Evolutionary conservation across 2,113 vertebrate species (phyloP).

Genomic region (Lucifuga dentata): DNA sequence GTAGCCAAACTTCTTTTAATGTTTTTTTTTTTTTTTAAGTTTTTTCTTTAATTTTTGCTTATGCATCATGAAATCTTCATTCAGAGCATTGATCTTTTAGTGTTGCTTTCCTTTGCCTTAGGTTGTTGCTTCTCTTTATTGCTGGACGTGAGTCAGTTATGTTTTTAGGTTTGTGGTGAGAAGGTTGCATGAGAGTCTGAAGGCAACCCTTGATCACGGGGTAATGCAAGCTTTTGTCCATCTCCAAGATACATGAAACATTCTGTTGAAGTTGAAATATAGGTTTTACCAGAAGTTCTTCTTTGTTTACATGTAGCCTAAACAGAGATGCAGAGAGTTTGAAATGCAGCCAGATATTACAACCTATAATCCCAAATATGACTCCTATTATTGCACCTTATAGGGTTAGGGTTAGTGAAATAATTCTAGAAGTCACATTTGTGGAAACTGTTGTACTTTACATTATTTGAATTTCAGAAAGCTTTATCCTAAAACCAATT

Average conservation of each 20-base stretch:
- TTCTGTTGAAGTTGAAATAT: slow-evolving; percentile 11
- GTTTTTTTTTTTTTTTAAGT: background rate
- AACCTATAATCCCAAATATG: slow-evolving; percentile 38
- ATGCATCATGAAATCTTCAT: slow-evolving; percentile 35
- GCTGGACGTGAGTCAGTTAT: background rate
- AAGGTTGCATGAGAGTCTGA: slow-evolving; percentile 18
- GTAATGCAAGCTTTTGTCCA: slow-evolving; percentile 3
- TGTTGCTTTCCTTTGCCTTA: slow-evolving; percentile 7
- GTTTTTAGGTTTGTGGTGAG: slow-evolving; percentile 15
- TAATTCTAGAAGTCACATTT: slow-evolving; percentile 58
- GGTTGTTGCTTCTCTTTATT: slow-evolving; percentile 21
- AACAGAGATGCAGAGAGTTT: slow-evolving; percentile 2
- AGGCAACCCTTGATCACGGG: background rate
- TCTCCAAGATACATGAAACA: slow-evolving; percentile 17
- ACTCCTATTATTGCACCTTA: slow-evolving; percentile 70
- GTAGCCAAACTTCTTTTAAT: slow-evolving; percentile 63
- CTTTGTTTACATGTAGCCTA: slow-evolving; percentile 6
- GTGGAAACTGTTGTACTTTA: background rate
- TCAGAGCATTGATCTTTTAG: slow-evolving; percentile 11
- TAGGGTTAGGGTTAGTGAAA: slow-evolving; percentile 67
- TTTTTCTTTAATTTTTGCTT: slow-evolving; percentile 14
- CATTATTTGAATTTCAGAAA: background rate
- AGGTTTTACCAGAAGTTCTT: background rate
- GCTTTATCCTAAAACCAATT: background rate
- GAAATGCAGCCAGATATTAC: slow-evolving; percentile 8